Conservation (phyloP, 2,888 invertebrate species). For the Trachelus iudaicus region DNA sequence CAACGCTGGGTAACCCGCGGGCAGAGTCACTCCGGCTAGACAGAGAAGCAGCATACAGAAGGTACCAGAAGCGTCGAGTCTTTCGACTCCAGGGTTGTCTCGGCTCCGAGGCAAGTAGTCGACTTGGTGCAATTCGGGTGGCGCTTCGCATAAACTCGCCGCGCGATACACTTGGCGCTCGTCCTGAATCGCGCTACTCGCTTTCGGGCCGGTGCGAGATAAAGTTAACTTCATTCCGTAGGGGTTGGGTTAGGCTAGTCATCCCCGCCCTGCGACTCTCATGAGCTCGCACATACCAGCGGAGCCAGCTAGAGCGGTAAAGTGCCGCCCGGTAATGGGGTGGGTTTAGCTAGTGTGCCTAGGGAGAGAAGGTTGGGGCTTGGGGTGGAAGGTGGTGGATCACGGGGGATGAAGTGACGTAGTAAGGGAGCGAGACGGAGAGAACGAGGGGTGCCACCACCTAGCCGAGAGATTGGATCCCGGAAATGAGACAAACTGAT, state of each 20-base stretch:
- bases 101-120: slow-evolving; percentile 11
- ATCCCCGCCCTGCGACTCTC: background rate
- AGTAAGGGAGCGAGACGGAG: slow-evolving; percentile 26
- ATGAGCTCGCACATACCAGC: background rate
- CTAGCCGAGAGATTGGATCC: slow-evolving; percentile 60
- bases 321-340: slow-evolving; percentile 30
- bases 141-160: slow-evolving; percentile 44
- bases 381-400: slow-evolving; percentile 5
- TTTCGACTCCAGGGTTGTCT: slow-evolving; percentile 23
- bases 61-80: background rate
- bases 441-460: slow-evolving; percentile 32
- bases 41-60: background rate
- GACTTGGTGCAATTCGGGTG: slow-evolving; percentile 8
- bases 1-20: slow-evolving; percentile 17
- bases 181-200: slow-evolving; percentile 39
- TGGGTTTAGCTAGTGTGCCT: slow-evolving; percentile 19
- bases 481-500: slow-evolving; percentile 63
- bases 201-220: slow-evolving; percentile 35
- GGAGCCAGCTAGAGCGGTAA: slow-evolving; percentile 25
- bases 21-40: background rate
- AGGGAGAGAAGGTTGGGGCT: slow-evolving; percentile 19
- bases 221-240: slow-evolving; percentile 42
- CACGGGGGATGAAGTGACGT: slow-evolving; percentile 18
- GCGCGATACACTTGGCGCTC: slow-evolving; percentile 54
- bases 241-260: slow-evolving; percentile 3